Evolutionary conservation across 2,113 vertebrate species (phyloP).

Genomic region (Scytalopus superciliaris): DNA sequence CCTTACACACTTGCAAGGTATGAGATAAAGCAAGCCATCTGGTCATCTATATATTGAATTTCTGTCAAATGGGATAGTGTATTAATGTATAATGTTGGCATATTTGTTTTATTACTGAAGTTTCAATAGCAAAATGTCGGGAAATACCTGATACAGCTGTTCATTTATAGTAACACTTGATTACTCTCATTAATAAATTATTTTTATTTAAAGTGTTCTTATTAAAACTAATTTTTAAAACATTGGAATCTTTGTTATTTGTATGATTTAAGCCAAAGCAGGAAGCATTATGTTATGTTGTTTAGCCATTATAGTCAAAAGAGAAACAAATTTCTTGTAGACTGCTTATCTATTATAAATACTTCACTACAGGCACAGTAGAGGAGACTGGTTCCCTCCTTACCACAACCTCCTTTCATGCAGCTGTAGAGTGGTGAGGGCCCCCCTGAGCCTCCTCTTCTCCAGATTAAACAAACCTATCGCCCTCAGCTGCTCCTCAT

Average conservation of each 20-base stretch:
- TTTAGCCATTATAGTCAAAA: too few relatives aligned
- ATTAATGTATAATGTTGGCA: not conserved
- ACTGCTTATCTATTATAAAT: too few relatives aligned
- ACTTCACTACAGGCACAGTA: too few relatives aligned
- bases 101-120: not conserved
- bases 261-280: not conserved
- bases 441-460: not conserved
- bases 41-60: not conserved
- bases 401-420: not conserved
- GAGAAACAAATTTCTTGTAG: too few relatives aligned
- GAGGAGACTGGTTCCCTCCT: not conserved
- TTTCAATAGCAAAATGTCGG: not conserved
- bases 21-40: not conserved
- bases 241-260: not conserved
- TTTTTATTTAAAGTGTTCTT: not conserved
- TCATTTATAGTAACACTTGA: not conserved
- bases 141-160: not conserved
- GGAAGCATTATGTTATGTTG: not conserved
- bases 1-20: not conserved
- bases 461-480: not conserved
- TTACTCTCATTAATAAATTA: not conserved
- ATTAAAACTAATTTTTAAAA: not conserved
- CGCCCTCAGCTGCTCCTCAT: not conserved
- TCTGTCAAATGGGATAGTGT: not conserved
- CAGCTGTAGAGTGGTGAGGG: not conserved